phyloP scores from a whole-genome alignment of 1,140 invertebrate species.

The Drosophila serrata region DNA sequence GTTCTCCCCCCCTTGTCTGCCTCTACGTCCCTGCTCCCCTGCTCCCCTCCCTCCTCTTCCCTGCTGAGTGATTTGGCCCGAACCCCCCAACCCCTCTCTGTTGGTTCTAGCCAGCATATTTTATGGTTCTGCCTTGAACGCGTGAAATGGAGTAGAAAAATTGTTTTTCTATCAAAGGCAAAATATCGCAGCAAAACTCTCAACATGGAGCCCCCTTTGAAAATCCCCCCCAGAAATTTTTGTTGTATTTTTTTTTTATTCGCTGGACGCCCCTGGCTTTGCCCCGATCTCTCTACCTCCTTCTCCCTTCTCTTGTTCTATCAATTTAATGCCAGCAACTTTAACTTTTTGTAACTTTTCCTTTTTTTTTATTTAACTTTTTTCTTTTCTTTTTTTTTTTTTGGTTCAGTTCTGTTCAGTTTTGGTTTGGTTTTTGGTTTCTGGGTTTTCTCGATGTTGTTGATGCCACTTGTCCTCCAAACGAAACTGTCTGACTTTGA shows the following conservation, averaged over 20 bases:
- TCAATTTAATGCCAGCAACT: conserved; percentile 74
- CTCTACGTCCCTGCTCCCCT: not conserved
- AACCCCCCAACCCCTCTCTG: not conserved
- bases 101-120: conserved; percentile 22
- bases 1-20: not conserved
- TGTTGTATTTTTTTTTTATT: conserved; percentile 32
- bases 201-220: conserved; percentile 30
- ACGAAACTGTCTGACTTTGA: conserved; percentile 60
- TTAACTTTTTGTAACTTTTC: conserved; percentile 61
- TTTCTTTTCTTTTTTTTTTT: conserved; percentile 17
- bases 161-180: conserved; percentile 82
- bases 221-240: conserved; percentile 1
- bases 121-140: conserved; percentile 70
- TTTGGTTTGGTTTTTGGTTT: conserved; percentile 20
- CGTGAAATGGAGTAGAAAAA: conserved; percentile 84
- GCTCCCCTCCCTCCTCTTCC: conserved; percentile 4
- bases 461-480: conserved; percentile 33
- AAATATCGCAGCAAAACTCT: conserved; percentile 72
- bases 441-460: conserved; percentile 36
- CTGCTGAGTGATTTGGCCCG: conserved; percentile 14
- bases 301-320: conserved; percentile 31
- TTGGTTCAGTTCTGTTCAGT: not conserved
- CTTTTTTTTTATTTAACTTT: conserved; percentile 12
- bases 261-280: conserved; percentile 31
- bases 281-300: conserved; percentile 1